Conservation (phyloP, 2,888 invertebrate species). For the Drosophila lacicola region DNA sequence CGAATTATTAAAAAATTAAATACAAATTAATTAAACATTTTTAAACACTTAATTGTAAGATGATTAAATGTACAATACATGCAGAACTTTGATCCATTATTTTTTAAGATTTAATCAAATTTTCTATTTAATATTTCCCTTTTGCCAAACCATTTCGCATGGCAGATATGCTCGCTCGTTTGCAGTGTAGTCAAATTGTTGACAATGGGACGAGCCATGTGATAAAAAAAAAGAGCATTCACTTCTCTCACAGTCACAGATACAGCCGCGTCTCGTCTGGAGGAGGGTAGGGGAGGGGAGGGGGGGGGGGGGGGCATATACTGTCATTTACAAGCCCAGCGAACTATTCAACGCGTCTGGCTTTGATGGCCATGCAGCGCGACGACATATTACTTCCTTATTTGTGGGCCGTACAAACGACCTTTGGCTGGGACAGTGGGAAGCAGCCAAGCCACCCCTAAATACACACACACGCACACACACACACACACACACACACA, state of each 20-base stretch:
- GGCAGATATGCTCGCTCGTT: background rate
- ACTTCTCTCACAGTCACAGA: constrained; percentile 31
- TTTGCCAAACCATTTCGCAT: background rate
- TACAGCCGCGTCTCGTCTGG: constrained; percentile 9
- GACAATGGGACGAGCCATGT: constrained; percentile 45
- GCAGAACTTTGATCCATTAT: too few relatives aligned
- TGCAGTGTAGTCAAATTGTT: constrained; percentile 23
- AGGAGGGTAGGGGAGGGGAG: background rate
- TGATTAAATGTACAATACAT: too few relatives aligned
- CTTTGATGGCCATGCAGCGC: constrained; percentile 69
- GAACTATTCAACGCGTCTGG: constrained; percentile 67
- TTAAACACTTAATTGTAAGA: too few relatives aligned
- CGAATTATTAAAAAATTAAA: too few relatives aligned
- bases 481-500: background rate
- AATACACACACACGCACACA: constrained; percentile 3
- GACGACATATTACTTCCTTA: constrained; percentile 82
- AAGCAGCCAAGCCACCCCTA: constrained; percentile 19
- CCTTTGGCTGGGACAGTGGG: constrained; percentile 52
- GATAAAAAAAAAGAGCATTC: constrained; percentile 42
- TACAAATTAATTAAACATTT: too few relatives aligned
- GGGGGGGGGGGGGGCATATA: background rate
- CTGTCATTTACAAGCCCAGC: constrained; percentile 40
- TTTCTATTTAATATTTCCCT: background rate
- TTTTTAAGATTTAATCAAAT: background rate
- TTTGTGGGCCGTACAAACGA: constrained; percentile 73